Evolutionary conservation across 2,797 vertebrate genomes (phyloP).

Genomic region (Gallirallus australis): DNA sequence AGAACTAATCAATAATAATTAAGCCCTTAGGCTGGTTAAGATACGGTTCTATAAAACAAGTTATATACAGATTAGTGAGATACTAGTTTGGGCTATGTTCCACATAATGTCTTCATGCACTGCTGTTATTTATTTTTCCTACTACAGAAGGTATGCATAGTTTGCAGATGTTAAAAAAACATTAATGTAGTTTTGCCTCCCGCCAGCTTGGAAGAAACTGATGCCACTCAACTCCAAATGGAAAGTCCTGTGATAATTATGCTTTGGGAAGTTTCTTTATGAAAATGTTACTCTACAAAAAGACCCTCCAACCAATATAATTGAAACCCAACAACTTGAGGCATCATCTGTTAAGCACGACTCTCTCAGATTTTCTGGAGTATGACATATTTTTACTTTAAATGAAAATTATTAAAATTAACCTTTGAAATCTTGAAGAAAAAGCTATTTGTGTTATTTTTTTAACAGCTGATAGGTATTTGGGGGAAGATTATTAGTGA

Average conservation of each 20-base stretch:
- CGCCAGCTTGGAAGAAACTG: slow-evolving; percentile 47
- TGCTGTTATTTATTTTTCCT: slow-evolving; percentile 25
- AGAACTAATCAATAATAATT: slow-evolving; percentile 85
- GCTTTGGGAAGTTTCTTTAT: slow-evolving; percentile 60
- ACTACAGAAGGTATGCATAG: not conserved
- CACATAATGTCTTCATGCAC: slow-evolving; percentile 71
- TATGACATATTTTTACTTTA: slow-evolving; percentile 28
- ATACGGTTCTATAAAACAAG: slow-evolving; percentile 78
- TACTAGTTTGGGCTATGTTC: slow-evolving; percentile 47
- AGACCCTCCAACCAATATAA: not conserved
- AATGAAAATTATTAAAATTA: slow-evolving; percentile 50
- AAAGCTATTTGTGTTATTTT: not conserved
- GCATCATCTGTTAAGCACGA: slow-evolving; percentile 46
- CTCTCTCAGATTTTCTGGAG: slow-evolving; percentile 40
- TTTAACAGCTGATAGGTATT: not conserved
- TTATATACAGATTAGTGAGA: slow-evolving; percentile 77
- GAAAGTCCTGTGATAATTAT: slow-evolving; percentile 55
- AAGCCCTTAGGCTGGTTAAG: slow-evolving; percentile 77
- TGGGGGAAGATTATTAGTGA: slow-evolving; percentile 57
- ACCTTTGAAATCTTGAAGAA: slow-evolving; percentile 46
- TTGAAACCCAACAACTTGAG: not conserved
- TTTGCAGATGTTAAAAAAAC: slow-evolving; percentile 11
- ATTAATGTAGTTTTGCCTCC: slow-evolving; percentile 7
- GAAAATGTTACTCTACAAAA: slow-evolving; percentile 55
- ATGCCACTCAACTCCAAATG: slow-evolving; percentile 58